Evolutionary conservation across 2,113 vertebrate species (phyloP), one percentile per base, ranked within the genome.

Genomic region (Chionomys nivalis): DNA sequence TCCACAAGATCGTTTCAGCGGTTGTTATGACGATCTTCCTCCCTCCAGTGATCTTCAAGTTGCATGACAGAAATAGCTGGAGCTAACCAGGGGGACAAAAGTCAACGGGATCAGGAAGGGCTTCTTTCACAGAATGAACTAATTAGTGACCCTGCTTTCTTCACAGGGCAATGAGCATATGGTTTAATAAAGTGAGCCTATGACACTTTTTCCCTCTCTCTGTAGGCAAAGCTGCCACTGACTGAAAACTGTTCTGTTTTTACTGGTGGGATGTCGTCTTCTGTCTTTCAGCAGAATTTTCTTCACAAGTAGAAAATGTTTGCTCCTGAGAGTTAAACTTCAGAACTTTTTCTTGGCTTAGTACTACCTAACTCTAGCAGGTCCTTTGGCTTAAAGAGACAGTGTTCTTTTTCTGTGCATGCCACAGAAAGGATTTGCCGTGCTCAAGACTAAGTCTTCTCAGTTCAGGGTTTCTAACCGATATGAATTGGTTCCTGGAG

Each of bases 31-130:
- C 98, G 98, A 99, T 99, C 98, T 99, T 99, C 99, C 99, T 99
- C 99, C 99, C 99, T 99, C 99, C 99, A 99, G 99, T 99, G 99
- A 99, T 99, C 99, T 99, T 99, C 99, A 99, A 99, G 99, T 99
- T 99, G 99, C 99, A 99, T 99, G 99, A 99, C 99, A 99, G 99
- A 99, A 99, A 99, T 99, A 99, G 98, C 98, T 99, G 98, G 98
- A 99, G 99, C 99, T 99, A 99, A 99, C 98, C 98, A 97, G 98
- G 99, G 99, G 99, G 98, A 98, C 99, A 99, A 98, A 98, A 99
- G 99, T 99, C 99, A 99, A 98, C 98, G 98, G 98, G 98, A 99
- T 99, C 98, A 98, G 98, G 98, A 98, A 99, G 98, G 98, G 98
- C 98, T 98, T 98, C 98, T 99, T 99, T 99, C 98, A 98, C 98